Conservation (phyloP, 2,888 invertebrate genomes). For the Psylliodes chrysocephalus region DNA sequence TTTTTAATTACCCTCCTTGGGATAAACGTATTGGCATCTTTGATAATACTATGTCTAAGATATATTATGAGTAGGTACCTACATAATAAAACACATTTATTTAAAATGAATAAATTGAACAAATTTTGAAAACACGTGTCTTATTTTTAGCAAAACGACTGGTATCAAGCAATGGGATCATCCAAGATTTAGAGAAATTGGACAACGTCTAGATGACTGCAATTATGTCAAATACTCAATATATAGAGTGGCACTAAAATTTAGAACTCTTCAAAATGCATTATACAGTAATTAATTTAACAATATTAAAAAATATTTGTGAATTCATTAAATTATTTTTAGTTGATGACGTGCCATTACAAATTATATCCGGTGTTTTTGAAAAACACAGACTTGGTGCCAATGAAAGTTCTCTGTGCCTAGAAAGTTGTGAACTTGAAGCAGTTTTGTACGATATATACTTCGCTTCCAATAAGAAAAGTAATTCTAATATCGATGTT, state of each 20-base stretch:
- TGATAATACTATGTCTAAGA: too few species aligned
- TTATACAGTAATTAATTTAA: conserved; percentile 70
- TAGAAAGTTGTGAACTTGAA: conserved; percentile 77
- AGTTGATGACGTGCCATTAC: conserved; percentile 60
- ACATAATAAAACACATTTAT: neutral
- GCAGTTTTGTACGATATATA: conserved; percentile 79
- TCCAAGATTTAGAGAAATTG: conserved; percentile 70
- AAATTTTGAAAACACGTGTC: too few species aligned
- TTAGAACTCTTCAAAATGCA: conserved; percentile 71
- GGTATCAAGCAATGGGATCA: conserved; percentile 70
- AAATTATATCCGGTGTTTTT: conserved; percentile 76
- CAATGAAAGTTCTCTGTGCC: conserved; percentile 73
- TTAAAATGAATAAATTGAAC: neutral
- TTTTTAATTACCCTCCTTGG: neutral
- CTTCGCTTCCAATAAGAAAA: conserved; percentile 77
- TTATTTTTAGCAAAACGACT: conserved; percentile 65
- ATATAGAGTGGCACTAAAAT: conserved; percentile 81
- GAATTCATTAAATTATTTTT: conserved; percentile 38
- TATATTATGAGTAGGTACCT: too few species aligned
- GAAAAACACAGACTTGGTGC: conserved; percentile 76
- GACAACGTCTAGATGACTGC: conserved; percentile 70
- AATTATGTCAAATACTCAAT: conserved; percentile 79
- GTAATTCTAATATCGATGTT: conserved; percentile 70
- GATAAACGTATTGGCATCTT: too few species aligned
- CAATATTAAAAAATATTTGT: conserved; percentile 7